phyloP scores from a whole-genome alignment of 2,888 invertebrate genomes.

The Ganaspis brasiliensis region DNA sequence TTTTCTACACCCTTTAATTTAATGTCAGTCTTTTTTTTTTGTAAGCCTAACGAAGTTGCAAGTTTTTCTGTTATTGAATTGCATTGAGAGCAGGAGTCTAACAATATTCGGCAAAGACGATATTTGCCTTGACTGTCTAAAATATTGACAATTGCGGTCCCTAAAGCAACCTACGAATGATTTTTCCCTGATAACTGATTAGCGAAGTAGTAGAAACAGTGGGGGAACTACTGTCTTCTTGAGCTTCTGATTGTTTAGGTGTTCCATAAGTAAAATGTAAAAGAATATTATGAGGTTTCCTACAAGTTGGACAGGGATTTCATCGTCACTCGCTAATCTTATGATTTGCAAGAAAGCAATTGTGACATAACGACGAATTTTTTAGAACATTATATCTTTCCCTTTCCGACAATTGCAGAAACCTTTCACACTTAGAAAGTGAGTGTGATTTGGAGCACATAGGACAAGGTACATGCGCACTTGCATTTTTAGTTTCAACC shows the following conservation, averaged over 20 bases:
- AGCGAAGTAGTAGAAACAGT: background rate
- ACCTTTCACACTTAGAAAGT: background rate
- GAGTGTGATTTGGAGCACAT: background rate
- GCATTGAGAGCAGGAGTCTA: background rate
- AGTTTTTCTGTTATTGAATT: background rate
- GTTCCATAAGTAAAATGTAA: background rate
- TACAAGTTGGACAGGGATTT: background rate
- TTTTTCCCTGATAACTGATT: background rate
- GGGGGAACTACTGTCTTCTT: background rate
- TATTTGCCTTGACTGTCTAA: background rate
- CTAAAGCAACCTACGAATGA: background rate
- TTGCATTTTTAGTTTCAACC: background rate
- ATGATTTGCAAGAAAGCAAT: background rate
- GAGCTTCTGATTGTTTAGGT: background rate
- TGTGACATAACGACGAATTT: background rate
- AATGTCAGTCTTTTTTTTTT: background rate
- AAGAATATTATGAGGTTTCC: background rate
- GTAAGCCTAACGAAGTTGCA: background rate
- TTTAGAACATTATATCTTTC: background rate
- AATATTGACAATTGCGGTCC: background rate
- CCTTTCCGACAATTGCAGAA: background rate
- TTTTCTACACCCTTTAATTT: background rate
- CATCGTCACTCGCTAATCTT: background rate
- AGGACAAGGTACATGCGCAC: background rate
- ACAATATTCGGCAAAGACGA: background rate